Evolutionary conservation across 2,888 invertebrate genomes (phyloP).

Genomic region (Perizoma affinitatum): DNA sequence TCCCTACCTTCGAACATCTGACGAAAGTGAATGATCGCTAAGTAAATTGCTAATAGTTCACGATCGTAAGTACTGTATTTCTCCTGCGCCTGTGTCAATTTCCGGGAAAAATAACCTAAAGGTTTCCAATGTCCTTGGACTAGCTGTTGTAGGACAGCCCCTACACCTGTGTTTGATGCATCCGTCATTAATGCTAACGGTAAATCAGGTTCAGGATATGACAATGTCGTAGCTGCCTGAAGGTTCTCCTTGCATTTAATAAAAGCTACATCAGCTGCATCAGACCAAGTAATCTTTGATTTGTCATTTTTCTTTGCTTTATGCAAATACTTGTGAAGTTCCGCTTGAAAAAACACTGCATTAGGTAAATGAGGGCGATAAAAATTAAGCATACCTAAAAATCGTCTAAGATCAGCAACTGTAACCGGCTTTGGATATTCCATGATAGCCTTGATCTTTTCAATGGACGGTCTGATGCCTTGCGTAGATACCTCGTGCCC

Average conservation of each 20-base stretch:
- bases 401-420: conserved; percentile 31
- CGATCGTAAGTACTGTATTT: conserved; percentile 31
- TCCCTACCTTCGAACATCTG: conserved; percentile 27
- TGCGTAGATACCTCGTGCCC: conserved; percentile 30
- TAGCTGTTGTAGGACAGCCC: conserved; percentile 25
- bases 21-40: conserved; percentile 23
- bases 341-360: conserved; percentile 28
- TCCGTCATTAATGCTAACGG: conserved; percentile 25
- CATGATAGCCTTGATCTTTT: conserved; percentile 32
- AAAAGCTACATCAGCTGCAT: conserved; percentile 8
- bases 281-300: conserved; percentile 21
- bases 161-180: conserved; percentile 26
- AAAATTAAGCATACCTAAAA: conserved; percentile 55
- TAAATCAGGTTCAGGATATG: conserved; percentile 18
- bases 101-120: too few species aligned
- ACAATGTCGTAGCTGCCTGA: conserved; percentile 18
- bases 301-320: conserved; percentile 23
- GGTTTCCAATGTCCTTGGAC: conserved; percentile 20
- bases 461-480: conserved; percentile 28
- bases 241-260: too few species aligned
- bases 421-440: conserved; percentile 29
- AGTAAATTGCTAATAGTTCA: conserved; percentile 27
- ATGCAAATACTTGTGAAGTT: conserved; percentile 19
- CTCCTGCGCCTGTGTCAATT: conserved; percentile 17
- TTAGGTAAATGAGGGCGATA: conserved; percentile 49